A percentile compares a stretch with the other conserved stretches of the same genome.
phyloP scores from a whole-genome alignment of 2,797 vertebrate species.

The Hydrocynus forskahlii region DNA sequence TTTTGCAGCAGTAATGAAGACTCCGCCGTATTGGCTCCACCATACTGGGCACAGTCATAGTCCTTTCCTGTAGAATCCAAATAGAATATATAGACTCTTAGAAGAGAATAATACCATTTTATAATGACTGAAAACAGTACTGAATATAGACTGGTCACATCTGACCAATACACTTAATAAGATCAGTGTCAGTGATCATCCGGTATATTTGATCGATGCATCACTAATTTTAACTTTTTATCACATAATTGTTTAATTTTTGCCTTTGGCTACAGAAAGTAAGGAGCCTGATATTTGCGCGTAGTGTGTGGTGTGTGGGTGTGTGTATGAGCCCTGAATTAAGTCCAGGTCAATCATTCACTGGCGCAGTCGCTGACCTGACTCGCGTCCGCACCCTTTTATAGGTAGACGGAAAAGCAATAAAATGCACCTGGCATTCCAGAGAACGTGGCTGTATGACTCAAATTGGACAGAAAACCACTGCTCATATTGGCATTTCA shows the following conservation, averaged over 20 bases:
- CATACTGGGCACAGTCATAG: too few relatives aligned
- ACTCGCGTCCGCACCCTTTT: constrained; percentile 45
- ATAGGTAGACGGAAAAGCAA: constrained; percentile 44
- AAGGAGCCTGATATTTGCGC: background rate
- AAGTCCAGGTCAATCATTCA: constrained; percentile 80
- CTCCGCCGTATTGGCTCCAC: too few relatives aligned
- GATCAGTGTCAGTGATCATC: too few relatives aligned
- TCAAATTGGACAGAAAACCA: background rate
- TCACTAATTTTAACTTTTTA: background rate
- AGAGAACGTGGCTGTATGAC: background rate
- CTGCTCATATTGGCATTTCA: background rate
- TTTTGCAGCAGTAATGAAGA: too few relatives aligned
- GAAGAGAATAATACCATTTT: too few relatives aligned
- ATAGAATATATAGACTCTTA: too few relatives aligned
- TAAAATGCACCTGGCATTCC: constrained; percentile 46
- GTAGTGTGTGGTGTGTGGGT: constrained; percentile 33
- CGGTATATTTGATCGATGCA: background rate
- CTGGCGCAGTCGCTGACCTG: constrained; percentile 61
- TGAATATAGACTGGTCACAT: too few relatives aligned
- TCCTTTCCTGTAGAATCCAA: too few relatives aligned
- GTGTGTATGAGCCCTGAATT: constrained; percentile 51
- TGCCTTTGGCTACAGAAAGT: background rate
- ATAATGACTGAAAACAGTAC: too few relatives aligned
- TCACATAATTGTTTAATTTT: background rate
- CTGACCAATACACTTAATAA: too few relatives aligned